These are phyloP conservation scores for Tigriopus californicus DNA, from an alignment of 2,888 invertebrate genomes.

Conservation along the genomic window DNA sequence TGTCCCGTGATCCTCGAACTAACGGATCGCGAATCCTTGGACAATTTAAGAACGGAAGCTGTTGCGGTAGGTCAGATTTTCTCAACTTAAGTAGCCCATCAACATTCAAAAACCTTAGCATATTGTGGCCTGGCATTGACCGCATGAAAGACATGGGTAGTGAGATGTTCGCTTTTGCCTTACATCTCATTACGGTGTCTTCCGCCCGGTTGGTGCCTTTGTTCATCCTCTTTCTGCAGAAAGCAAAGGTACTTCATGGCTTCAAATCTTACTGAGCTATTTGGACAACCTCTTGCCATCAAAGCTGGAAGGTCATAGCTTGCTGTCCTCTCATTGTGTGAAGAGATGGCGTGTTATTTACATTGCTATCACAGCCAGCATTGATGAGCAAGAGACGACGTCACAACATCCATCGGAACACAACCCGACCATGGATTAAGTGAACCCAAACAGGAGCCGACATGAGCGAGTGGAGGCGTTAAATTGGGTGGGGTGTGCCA, in stretches of 20 bases:
- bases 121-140: slow-evolving; percentile 29
- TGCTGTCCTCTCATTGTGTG: slow-evolving; percentile 24
- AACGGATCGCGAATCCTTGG: slow-evolving; percentile 33
- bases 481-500: slow-evolving; percentile 19
- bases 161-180: slow-evolving; percentile 59
- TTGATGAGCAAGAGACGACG: slow-evolving; percentile 38
- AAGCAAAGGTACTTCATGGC: not conserved
- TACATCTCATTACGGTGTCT: slow-evolving; percentile 95
- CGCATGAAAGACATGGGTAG: slow-evolving; percentile 94
- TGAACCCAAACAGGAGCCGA: too few relatives aligned
- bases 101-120: too few relatives aligned
- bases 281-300: slow-evolving; percentile 31
- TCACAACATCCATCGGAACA: not conserved
- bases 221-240: slow-evolving; percentile 5
- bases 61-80: slow-evolving; percentile 35
- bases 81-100: not conserved
- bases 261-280: not conserved
- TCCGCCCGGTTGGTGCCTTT: slow-evolving; percentile 49
- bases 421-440: too few relatives aligned
- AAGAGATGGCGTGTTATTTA: not conserved
- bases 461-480: slow-evolving; percentile 16
- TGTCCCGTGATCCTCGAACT: slow-evolving; percentile 42
- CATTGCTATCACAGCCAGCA: slow-evolving; percentile 84
- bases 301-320: slow-evolving; percentile 67
- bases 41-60: slow-evolving; percentile 37